Evolutionary conservation across 2,888 invertebrate species (phyloP), one percentile per base, ranked within the genome.

Genomic region (Mechanitis messenoides): DNA sequence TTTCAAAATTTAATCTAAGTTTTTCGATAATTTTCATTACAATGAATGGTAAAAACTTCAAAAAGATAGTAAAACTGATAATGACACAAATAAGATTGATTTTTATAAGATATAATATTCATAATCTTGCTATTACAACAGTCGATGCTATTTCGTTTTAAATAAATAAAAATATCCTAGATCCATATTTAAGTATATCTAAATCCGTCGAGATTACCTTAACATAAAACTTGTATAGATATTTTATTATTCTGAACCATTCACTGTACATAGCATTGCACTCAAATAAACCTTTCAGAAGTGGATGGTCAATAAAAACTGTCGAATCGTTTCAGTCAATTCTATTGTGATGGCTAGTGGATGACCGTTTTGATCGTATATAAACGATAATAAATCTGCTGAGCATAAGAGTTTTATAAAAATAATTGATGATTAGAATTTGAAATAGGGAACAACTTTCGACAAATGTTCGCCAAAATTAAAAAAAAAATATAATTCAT

Each of bases 241-340:
- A 73, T 83, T 85, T 85, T 85, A 85, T 81, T 84, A 81, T 84
- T 81, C 81, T 56, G 45, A 65, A 70, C 76, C 78, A 76, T 80
- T 80, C 72, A 57, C 60, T 63, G 71, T 77, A 86, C 87, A 86
- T 72, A 79, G 80, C 77, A 78, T 74, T 81, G 86, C 86, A 87
- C 86, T 85, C 72, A 73, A 75, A 82, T 80, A 76, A 77, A 77
- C 75, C 72, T 73, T 68, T 66, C 58, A 70, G 68, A 73, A 69
- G 62, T 68, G 68, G 63, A 71, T 69, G 71, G 74, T 75, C 81
- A 80, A 85, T 85, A 85, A 85, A 85, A 82, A 72, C 72, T 77
- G 81, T 75, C 60, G 58, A 57, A 61, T 59, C 62, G 65, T 59
- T 64, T 57, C 66, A 56, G 60, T 58, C 60, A 38, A 60, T 61